These are phyloP conservation scores for Lanius ludovicianus DNA, from an alignment of 2,113 vertebrate species.

Conservation along the genomic window DNA sequence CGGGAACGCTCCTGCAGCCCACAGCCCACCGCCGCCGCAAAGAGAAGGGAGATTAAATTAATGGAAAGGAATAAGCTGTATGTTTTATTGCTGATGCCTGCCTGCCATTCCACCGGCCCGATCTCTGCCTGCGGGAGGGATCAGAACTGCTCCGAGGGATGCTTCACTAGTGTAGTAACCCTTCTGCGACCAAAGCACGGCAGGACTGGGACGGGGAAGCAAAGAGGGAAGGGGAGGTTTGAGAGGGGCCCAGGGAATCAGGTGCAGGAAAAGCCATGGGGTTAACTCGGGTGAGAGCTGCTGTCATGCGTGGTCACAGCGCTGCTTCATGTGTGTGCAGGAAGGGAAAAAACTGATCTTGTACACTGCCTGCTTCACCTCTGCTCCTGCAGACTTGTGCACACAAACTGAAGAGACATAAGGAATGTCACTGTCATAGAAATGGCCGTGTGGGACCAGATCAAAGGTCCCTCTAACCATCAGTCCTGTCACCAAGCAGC, in stretches of 20 bases:
- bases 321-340: too few relatives aligned
- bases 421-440: neutral
- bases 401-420: neutral
- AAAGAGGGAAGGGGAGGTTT: neutral
- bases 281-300: neutral
- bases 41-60: neutral
- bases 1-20: conserved; percentile 41
- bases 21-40: neutral
- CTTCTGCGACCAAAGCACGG: neutral
- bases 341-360: too few relatives aligned
- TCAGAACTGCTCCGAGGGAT: neutral
- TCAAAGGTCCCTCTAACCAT: neutral
- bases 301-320: neutral
- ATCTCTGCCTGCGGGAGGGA: neutral
- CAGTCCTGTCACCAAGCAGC: neutral
- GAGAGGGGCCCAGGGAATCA: neutral
- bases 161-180: neutral
- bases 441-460: neutral
- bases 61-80: neutral
- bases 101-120: neutral
- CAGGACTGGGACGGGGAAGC: neutral
- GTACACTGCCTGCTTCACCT: rapidly evolving
- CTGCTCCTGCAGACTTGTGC: neutral
- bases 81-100: neutral
- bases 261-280: neutral